A percentile compares a stretch with the other conserved stretches of the same genome.
Conservation (phyloP, 1,140 invertebrate genomes). For the Zaprionus camerounensis region DNA sequence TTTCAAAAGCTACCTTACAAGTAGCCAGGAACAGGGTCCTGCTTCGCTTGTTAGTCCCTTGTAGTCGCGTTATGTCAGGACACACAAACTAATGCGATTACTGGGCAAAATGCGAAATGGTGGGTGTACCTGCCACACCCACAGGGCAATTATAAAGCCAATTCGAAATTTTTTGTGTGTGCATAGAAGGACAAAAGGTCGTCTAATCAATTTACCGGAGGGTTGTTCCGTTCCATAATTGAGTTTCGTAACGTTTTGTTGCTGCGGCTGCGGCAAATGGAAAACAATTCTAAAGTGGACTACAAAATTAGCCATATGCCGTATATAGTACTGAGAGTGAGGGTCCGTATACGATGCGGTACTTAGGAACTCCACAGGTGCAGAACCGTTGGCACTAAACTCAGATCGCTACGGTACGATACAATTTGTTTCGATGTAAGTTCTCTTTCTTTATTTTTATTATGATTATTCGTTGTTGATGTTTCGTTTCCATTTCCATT, state of each 20-base stretch:
- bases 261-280: conserved; percentile 46
- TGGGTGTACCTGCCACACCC: conserved; percentile 47
- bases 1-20: not conserved
- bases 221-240: conserved; percentile 60
- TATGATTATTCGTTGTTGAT: conserved; percentile 13
- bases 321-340: not conserved
- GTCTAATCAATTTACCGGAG: conserved; percentile 68
- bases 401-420: not conserved
- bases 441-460: conserved; percentile 13
- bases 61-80: not conserved
- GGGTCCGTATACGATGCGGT: not conserved
- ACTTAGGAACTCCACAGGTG: conserved; percentile 39
- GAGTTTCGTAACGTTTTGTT: conserved; percentile 59
- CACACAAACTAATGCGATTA: conserved; percentile 25
- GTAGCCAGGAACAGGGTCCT: not conserved
- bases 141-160: conserved; percentile 63
- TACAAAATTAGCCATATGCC: conserved; percentile 74
- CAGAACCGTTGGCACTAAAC: conserved; percentile 31
- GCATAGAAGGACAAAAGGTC: conserved; percentile 41
- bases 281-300: conserved; percentile 58
- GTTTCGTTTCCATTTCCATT: conserved; percentile 16
- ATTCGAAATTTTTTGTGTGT: conserved; percentile 40
- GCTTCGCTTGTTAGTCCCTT: not conserved
- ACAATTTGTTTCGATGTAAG: not conserved
- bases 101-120: conserved; percentile 13